Base-by-base conservation (phyloP, 2,113 vertebrate genomes). In the Forbesichthys papilliferus region DNA sequence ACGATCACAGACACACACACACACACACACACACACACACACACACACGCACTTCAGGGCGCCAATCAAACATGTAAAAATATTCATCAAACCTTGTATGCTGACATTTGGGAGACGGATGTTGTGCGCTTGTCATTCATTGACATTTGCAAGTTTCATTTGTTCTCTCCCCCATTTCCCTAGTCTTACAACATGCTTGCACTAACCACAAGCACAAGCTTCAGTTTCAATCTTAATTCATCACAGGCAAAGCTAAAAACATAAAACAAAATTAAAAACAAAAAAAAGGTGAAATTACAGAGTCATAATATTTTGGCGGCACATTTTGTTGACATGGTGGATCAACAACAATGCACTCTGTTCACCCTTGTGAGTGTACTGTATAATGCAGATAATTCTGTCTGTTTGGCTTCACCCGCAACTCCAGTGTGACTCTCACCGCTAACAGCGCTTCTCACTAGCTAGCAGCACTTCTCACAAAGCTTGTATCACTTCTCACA, bases 71-170 rank as follows among this genome's bases (percentile, higher is more conserved):
- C 63, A 64, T 20, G 81, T 73, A 47, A 59, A 79, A 57, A 68
- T 70, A 71, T 68, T 80, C 65, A 71, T 60, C 67, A 83, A 78
- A 81, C 20, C 47, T 61, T 56, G 64, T 51, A 71, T 20, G 53
- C 33, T 84, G 85, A 82, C 79, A 81, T 87, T 81, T 76, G 71
- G 48, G 7, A 65, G 58, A 58, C 10, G 33, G 72, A 74, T 68
- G 68, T 76, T 69, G 69, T 66, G 52, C 62, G 75, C 53, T 80
- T 86, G 59, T 84, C 75, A 82, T 76, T 88, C 72, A 82, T 71
- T 89, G 84, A 86, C 88, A 86, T 91, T 89, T 68, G 69, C 71
- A 48, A 76, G 73, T 84, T 85, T 84, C 76, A 66, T 74, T 81
- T 80, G 69, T 75, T 76, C 75, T 54, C 48, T 68, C 86, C 78